Evolutionary conservation across 2,888 invertebrate species (phyloP), one percentile per base, ranked within the genome.

Genomic region (Thera britannica): DNA sequence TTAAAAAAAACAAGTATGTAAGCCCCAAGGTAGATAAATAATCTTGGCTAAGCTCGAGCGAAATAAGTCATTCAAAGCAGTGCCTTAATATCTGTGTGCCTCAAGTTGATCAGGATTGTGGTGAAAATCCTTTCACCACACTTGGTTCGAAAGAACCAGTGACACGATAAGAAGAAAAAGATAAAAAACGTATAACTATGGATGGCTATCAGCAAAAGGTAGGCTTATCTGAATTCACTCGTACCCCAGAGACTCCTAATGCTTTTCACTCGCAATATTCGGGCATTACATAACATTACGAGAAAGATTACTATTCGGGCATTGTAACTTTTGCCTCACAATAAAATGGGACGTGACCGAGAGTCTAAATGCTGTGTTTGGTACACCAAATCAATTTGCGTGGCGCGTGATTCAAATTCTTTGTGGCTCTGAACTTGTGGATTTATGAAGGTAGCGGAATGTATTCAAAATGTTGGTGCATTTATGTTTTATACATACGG

Each of bases 291-390:
- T 83, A 87, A 88, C 84, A 81, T 84, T 82, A 80, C 79, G 73
- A 55, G 74, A 72, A 77, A 84, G 84, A 88, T 88, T 89, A 87
- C 88, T 77, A 77, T 77, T 75, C 76, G 76, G 72, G 77, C 80
- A 85, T 88, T 89, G 88, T 90, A 90, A 90, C 90, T 89, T 90
- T 86, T 86, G 85, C 85, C 85, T 85, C 87, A 89, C 89, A 89
- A 90, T 91, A 90, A 90, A 90, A 82, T 76, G 72, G 82, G 67
- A 89, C 92, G 92, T 92, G 92, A 88, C 87, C 77, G 62, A 83
- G 82, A 80, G 80, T 81, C 84, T 88, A 90, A 91, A 92, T 90
- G 86, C 76, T 80, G 77, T 81, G 88, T 75, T 89, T 82, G 83
- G 79, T 78, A 77, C 79, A 87, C 84, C 86, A 86, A 90, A 89